Conservation (phyloP, 2,113 vertebrate species). For the Oreochromis tanganicae region DNA sequence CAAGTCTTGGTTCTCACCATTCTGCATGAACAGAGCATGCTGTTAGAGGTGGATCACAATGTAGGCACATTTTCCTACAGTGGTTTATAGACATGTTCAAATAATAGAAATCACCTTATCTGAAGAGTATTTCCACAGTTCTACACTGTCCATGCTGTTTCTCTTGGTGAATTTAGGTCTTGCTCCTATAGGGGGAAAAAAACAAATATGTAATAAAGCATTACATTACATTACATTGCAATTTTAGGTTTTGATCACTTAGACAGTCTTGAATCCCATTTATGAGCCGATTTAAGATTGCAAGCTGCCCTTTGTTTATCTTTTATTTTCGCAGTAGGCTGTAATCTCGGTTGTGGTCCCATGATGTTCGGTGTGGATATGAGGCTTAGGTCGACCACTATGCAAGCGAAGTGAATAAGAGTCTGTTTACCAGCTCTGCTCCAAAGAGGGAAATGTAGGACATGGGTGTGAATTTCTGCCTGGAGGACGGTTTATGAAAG, state of each 20-base stretch:
- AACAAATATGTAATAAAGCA: neutral
- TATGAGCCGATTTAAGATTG: neutral
- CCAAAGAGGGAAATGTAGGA: slow-evolving; percentile 28
- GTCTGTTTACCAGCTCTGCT: slow-evolving; percentile 26
- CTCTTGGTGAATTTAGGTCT: slow-evolving; percentile 86
- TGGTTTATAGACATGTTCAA: neutral
- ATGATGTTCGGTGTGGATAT: neutral
- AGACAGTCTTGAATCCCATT: neutral
- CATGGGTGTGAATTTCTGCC: slow-evolving; percentile 31
- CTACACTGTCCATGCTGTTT: slow-evolving; percentile 85
- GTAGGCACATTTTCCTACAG: slow-evolving; percentile 35
- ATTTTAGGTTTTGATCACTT: neutral
- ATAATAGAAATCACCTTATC: slow-evolving; percentile 76
- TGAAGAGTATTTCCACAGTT: slow-evolving; percentile 82
- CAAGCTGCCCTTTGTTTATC: neutral
- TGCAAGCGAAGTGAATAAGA: slow-evolving; percentile 36
- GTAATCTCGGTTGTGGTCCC: neutral
- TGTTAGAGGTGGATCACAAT: neutral
- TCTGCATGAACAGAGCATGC: slow-evolving; percentile 59
- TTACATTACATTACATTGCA: neutral
- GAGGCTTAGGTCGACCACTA: slow-evolving; percentile 11
- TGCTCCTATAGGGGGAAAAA: slow-evolving; percentile 75
- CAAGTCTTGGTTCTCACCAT: slow-evolving; percentile 80
- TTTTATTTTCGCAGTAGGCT: neutral
- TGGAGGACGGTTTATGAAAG: slow-evolving; percentile 1